Evolutionary conservation across 2,113 vertebrate species (phyloP), one percentile per base, ranked within the genome.

Genomic region (Cephalopterus ornatus): DNA sequence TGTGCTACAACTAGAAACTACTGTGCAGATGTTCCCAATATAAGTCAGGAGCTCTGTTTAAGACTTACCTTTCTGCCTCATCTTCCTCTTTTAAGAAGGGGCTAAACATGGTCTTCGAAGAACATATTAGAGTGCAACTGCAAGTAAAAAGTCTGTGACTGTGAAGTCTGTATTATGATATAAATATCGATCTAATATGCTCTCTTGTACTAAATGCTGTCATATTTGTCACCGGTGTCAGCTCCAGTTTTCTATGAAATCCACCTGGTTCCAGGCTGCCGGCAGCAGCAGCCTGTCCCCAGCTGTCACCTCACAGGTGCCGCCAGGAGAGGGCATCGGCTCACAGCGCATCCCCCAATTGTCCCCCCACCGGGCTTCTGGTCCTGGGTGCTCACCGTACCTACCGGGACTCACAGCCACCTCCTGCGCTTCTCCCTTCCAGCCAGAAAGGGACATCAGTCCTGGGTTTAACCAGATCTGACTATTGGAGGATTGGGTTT

Each of bases 301-400:
- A 6, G 39, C 85, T 42, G 49, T 52, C 44, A n/a, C 59, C 26
- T 23, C 17, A 0, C 33, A 13, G 77, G 35, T 63, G 76, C 21
- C 1, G 3, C 80, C 89, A 52, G 86, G 76, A 84, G 86, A 91
- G 72, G 83, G 42, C 91, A 80, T 0, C 5, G 26, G 35, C 71
- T 50, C 5, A 0, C 14, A 66, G 77, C 1, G 4, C 70, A n/a
- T 24, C 44, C 35, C 80, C 2, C 3, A 14, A 5, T 20, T 30
- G 3, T 2, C 2, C 18, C 59, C 9, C 15, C 3, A 0, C 7
- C 27, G 41, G 0, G 1, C 58, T 14, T 1, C 20, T 6, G 73
- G 4, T 35, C 27, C 8, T 1, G 50, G 58, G 1, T 22, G 30
- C 59, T 70, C 27, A 0, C 50, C 22, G 35, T 0, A 0, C 32